A percentile compares a stretch with the other conserved stretches of the same genome.
phyloP scores from a whole-genome alignment of 1,140 invertebrate species.

The Zaprionus ghesquierei region DNA sequence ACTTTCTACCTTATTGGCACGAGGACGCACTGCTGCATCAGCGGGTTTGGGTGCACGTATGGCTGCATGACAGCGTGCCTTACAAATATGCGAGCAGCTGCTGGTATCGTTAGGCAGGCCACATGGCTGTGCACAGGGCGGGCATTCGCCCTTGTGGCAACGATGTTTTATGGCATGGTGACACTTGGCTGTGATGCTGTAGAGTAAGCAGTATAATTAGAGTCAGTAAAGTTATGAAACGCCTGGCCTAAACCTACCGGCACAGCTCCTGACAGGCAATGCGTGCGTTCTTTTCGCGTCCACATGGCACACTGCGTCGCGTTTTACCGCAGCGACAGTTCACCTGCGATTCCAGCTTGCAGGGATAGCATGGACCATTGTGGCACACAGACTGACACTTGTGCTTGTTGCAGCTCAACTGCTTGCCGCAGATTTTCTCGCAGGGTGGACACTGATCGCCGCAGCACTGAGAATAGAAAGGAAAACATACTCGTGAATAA shows the following conservation, averaged over 20 bases:
- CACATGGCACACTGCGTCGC: slow-evolving; percentile 92
- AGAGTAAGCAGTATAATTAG: not conserved
- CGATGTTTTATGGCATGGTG: slow-evolving; percentile 90
- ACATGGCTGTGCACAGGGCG: slow-evolving; percentile 91
- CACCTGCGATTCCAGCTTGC: slow-evolving; percentile 89
- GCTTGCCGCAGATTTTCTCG: slow-evolving; percentile 93
- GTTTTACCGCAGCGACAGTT: slow-evolving; percentile 93
- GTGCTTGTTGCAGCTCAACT: slow-evolving; percentile 93
- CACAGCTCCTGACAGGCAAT: slow-evolving; percentile 91
- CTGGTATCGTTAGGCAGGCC: slow-evolving; percentile 83
- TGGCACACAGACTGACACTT: slow-evolving; percentile 94
- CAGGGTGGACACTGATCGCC: slow-evolving; percentile 92
- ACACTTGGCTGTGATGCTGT: slow-evolving; percentile 89
- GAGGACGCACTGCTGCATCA: slow-evolving; percentile 12
- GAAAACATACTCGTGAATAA: not conserved
- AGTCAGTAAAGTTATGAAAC: not conserved
- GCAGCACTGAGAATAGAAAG: slow-evolving; percentile 87
- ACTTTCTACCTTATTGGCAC: slow-evolving; percentile 40
- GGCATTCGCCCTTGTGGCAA: slow-evolving; percentile 95
- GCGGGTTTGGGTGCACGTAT: slow-evolving; percentile 84
- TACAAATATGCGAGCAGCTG: slow-evolving; percentile 91
- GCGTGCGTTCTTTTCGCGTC: slow-evolving; percentile 89
- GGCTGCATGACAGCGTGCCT: slow-evolving; percentile 90
- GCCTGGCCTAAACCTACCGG: slow-evolving; percentile 37
- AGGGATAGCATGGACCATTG: slow-evolving; percentile 95